Conservation (phyloP, 2,797 vertebrate genomes). For the Mus caroli region DNA sequence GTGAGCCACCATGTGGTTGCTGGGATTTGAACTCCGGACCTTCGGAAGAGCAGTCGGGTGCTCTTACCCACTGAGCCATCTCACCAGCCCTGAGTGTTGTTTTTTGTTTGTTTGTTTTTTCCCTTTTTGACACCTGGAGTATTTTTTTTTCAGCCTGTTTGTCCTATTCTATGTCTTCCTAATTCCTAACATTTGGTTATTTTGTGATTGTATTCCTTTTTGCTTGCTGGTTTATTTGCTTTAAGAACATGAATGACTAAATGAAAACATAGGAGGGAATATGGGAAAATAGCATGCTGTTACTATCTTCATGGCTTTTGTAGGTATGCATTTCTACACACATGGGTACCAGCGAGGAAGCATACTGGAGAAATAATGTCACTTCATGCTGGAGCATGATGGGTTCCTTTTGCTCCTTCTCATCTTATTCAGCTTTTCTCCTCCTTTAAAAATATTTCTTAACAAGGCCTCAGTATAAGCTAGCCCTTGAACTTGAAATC, state of each 20-base stretch:
- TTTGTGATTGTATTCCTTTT: constrained; percentile 49
- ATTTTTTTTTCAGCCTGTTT: constrained; percentile 36
- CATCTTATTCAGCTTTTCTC: neutral
- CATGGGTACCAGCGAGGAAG: neutral
- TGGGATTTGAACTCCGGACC: no score
- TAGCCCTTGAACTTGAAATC: neutral
- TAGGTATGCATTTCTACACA: neutral
- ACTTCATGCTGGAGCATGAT: neutral
- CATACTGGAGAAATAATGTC: neutral
- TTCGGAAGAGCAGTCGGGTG: no score
- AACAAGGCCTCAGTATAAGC: neutral
- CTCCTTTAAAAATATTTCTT: neutral
- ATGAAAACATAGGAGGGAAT: constrained; percentile 83
- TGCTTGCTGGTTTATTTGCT: constrained; percentile 52
- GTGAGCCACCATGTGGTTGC: no score
- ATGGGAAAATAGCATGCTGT: neutral
- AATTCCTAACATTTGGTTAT: constrained; percentile 36
- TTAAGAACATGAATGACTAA: constrained; percentile 63
- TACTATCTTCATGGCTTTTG: neutral
- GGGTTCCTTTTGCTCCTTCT: neutral
- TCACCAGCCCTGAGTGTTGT: constrained; percentile 36
- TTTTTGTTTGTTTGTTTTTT: constrained; percentile 19
- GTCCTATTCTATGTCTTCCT: constrained; percentile 48
- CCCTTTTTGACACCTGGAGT: neutral
- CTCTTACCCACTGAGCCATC: no score